Conservation (phyloP, 1,140 invertebrate species). For the Thereuonema tuberculata region DNA sequence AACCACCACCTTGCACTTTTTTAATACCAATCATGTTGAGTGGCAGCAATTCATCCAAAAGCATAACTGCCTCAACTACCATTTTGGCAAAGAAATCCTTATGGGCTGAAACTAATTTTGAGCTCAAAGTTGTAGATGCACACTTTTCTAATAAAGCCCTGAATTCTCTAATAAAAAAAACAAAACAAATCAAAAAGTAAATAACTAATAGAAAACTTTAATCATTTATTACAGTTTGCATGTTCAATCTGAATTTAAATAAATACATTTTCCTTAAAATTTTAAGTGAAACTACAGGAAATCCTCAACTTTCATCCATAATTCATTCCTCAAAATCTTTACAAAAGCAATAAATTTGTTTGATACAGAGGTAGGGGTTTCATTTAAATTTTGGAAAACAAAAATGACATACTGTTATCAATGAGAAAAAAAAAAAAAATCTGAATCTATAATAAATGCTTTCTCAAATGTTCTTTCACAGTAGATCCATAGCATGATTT, state of each 20-base stretch:
- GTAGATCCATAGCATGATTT: no score
- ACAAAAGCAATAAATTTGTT: no score
- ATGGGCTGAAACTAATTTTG: conserved; percentile 89
- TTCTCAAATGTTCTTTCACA: no score
- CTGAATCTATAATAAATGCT: no score
- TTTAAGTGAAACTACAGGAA: not conserved
- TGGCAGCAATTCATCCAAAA: conserved; percentile 82
- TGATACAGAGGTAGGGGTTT: no score
- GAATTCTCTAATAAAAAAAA: conserved; percentile 41
- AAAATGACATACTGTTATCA: no score
- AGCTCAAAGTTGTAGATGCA: conserved; percentile 89
- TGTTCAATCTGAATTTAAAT: no score
- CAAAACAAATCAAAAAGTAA: conserved; percentile 1
- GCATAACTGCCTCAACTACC: conserved; percentile 93
- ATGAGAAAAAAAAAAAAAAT: no score
- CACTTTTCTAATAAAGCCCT: conserved; percentile 78
- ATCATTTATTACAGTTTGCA: conserved; percentile 4
- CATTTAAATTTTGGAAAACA: no score
- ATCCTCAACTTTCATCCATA: no score
- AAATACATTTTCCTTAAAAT: no score
- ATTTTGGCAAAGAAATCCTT: conserved; percentile 93
- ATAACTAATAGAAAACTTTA: conserved; percentile 1
- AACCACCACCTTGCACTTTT: conserved; percentile 85
- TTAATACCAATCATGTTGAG: conserved; percentile 99
- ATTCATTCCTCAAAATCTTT: no score